Conservation (phyloP, 2,113 vertebrate species). For the Corythoichthys haematopterus region DNA sequence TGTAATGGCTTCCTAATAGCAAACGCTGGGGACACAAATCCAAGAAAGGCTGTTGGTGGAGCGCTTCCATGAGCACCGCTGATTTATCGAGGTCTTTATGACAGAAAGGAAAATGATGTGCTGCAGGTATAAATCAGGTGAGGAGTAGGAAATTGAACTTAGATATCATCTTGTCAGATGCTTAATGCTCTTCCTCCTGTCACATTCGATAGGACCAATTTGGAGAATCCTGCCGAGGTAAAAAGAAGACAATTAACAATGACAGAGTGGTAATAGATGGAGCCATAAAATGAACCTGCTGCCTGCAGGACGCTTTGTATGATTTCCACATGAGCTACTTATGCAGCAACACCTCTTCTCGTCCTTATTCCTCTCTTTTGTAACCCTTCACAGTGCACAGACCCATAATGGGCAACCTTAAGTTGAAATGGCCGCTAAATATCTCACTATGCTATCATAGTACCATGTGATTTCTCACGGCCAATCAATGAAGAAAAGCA, state of each 20-base stretch:
- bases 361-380: conserved; percentile 11
- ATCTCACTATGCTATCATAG: background rate
- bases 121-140: conserved; percentile 99
- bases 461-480: background rate
- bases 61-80: conserved; percentile 97
- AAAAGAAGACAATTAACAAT: conserved; percentile 99
- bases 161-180: conserved; percentile 99
- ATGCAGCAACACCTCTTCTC: conserved; percentile 81
- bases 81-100: conserved; percentile 99
- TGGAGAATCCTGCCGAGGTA: conserved; percentile 99
- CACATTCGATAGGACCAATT: conserved; percentile 99
- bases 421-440: background rate
- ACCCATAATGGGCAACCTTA: background rate
- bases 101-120: conserved; percentile 99
- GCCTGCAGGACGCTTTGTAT: conserved; percentile 96
- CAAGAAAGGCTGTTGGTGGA: conserved; percentile 81
- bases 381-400: background rate
- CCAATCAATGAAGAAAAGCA: background rate
- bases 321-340: conserved; percentile 96
- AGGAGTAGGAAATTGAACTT: conserved; percentile 99
- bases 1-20: conserved; percentile 99
- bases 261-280: conserved; percentile 99
- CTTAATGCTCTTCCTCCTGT: conserved; percentile 99
- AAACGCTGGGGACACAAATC: conserved; percentile 95
- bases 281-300: conserved; percentile 99